A percentile compares a stretch with the other conserved stretches of the same genome.
Evolutionary conservation across 35 echinoderm and acorn worm species (phyloP).

Genomic region (Acanthaster planci): DNA sequence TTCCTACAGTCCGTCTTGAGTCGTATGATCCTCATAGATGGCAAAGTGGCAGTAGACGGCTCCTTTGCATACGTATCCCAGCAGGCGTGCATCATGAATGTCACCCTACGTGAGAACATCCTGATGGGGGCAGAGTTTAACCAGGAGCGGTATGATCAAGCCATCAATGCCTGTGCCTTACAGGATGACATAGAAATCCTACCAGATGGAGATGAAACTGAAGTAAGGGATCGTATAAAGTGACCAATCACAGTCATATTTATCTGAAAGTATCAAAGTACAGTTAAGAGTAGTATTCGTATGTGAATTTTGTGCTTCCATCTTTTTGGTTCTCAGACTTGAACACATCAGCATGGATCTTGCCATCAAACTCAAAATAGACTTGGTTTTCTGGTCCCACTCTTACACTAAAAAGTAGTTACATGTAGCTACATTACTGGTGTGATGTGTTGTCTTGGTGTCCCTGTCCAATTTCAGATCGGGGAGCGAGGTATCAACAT

Average conservation of each 20-base stretch:
- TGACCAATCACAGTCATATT: too few species aligned
- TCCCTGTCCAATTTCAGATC: constrained; percentile 53
- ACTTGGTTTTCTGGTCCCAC: too few species aligned
- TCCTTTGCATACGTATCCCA: constrained; percentile 75
- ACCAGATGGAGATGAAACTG: constrained; percentile 77
- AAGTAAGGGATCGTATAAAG: constrained; percentile 37
- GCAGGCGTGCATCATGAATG: constrained; percentile 81
- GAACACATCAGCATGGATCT: too few species aligned
- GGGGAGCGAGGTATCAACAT: constrained; percentile 89
- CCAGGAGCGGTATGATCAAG: constrained; percentile 47
- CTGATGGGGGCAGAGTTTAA: constrained; percentile 74
- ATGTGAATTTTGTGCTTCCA: too few species aligned
- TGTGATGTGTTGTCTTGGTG: constrained; percentile 18
- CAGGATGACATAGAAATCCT: constrained; percentile 79
- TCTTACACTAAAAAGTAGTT: too few species aligned
- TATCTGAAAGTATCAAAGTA: too few species aligned
- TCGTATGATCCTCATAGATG: constrained; percentile 72
- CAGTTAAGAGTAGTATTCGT: too few species aligned
- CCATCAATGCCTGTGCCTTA: constrained; percentile 54
- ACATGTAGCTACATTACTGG: too few species aligned
- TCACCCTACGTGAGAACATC: constrained; percentile 76
- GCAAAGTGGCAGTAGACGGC: constrained; percentile 58
- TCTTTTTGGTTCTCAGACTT: too few species aligned
- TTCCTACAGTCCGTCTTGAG: constrained; percentile 72
- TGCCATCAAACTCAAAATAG: too few species aligned